These are phyloP conservation scores for Amphipyra berbera DNA, from an alignment of 2,888 invertebrate genomes.

Conservation along the genomic window DNA sequence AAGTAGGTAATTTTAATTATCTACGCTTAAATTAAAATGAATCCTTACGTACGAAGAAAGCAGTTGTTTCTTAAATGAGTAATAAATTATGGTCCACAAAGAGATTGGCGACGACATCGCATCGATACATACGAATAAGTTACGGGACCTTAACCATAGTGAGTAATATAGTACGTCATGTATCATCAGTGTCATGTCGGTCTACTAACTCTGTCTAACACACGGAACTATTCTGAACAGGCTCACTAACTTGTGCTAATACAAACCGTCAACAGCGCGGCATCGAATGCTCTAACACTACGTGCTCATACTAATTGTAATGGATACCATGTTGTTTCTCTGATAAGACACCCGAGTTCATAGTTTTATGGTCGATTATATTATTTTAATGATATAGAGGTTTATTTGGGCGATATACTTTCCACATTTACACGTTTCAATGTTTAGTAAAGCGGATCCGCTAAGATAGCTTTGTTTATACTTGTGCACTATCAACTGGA, in stretches of 20 bases:
- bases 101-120: constrained; percentile 2
- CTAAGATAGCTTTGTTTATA: too few relatives aligned
- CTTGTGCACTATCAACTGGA: constrained; percentile 6
- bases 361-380: not conserved
- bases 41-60: too few relatives aligned
- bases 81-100: too few relatives aligned
- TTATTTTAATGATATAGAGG: too few relatives aligned
- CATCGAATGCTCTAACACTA: not conserved
- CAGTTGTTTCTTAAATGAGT: too few relatives aligned
- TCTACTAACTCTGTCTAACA: constrained; percentile 14
- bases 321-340: not conserved
- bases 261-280: not conserved
- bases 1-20: too few relatives aligned
- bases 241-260: constrained; percentile 1
- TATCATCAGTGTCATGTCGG: not conserved
- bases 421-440: too few relatives aligned
- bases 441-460: too few relatives aligned
- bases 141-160: not conserved
- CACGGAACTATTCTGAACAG: not conserved
- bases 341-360: not conserved
- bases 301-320: not conserved
- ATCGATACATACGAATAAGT: not conserved
- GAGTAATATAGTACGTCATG: not conserved
- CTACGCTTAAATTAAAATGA: too few relatives aligned
- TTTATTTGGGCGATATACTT: too few relatives aligned